Conservation (phyloP, 2,113 vertebrate species). For the Chroicocephalus ridibundus region DNA sequence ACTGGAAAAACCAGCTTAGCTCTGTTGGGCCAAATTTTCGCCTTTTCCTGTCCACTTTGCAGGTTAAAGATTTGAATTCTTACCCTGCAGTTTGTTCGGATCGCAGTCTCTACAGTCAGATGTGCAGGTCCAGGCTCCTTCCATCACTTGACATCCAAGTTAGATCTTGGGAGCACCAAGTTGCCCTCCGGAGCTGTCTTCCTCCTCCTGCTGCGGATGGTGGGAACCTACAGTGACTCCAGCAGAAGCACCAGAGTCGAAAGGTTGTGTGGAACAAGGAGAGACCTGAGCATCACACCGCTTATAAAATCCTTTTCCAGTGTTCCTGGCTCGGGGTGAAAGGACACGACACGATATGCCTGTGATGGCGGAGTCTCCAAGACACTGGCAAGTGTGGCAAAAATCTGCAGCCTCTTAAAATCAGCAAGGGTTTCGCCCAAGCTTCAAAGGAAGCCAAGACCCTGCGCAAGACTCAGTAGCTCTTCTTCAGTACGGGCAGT, state of each 20-base stretch:
- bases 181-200: neutral
- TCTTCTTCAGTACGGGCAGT: neutral
- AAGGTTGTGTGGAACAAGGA: neutral
- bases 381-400: neutral
- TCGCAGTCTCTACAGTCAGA: accelerated
- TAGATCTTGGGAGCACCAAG: accelerated
- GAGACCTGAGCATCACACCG: neutral
- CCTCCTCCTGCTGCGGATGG: neutral
- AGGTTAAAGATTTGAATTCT: neutral
- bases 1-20: neutral
- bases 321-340: neutral
- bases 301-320: neutral
- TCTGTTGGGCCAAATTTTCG: neutral
- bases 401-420: neutral
- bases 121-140: neutral
- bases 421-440: neutral
- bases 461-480: neutral
- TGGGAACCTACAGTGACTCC: neutral
- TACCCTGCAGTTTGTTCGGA: neutral
- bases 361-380: neutral
- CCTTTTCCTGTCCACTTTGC: neutral
- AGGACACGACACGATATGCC: neutral
- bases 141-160: accelerated
- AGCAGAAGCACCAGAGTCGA: neutral
- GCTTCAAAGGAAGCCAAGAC: neutral